phyloP scores from a whole-genome alignment of 37 sponge, comb jelly and placozoan genomes.

The Cladorhizidae sp. region DNA sequence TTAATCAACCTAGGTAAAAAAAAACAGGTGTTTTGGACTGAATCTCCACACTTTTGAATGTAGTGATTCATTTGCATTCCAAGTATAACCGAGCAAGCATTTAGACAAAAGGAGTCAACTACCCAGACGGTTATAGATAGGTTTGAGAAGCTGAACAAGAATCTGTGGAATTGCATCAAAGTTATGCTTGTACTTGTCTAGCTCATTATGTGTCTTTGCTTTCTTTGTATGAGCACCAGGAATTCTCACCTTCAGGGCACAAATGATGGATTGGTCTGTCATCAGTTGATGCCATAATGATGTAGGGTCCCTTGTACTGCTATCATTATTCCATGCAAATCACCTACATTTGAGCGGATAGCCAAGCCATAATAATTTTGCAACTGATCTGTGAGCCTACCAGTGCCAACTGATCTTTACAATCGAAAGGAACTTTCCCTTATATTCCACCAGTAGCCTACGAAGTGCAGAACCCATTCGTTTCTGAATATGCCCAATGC shows the following conservation, averaged over 20 bases:
- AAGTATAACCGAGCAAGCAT: too few relatives aligned
- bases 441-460: neutral
- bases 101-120: too few relatives aligned
- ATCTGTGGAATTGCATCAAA: too few relatives aligned
- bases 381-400: constrained; percentile 6
- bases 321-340: constrained; percentile 9
- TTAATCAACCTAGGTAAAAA: too few relatives aligned
- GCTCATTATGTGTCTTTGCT: too few relatives aligned
- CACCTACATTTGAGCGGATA: constrained; percentile 8
- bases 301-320: constrained; percentile 25
- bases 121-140: too few relatives aligned
- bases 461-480: constrained; percentile 16
- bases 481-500: neutral
- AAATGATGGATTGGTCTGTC: constrained; percentile 6
- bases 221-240: constrained; percentile 22
- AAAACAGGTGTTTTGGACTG: too few relatives aligned
- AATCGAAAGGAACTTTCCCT: neutral
- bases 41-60: too few relatives aligned
- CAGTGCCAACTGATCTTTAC: constrained; percentile 9
- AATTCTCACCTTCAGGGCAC: constrained; percentile 18
- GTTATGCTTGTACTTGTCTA: too few relatives aligned
- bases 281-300: constrained; percentile 21
- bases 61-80: too few relatives aligned
- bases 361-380: constrained; percentile 45
- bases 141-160: too few relatives aligned